Percentiles rank a stretch among this genome's conserved stretches.
These are phyloP conservation scores for Apeltes quadracus DNA, from an alignment of 2,113 vertebrate species.

Conservation along the genomic window DNA sequence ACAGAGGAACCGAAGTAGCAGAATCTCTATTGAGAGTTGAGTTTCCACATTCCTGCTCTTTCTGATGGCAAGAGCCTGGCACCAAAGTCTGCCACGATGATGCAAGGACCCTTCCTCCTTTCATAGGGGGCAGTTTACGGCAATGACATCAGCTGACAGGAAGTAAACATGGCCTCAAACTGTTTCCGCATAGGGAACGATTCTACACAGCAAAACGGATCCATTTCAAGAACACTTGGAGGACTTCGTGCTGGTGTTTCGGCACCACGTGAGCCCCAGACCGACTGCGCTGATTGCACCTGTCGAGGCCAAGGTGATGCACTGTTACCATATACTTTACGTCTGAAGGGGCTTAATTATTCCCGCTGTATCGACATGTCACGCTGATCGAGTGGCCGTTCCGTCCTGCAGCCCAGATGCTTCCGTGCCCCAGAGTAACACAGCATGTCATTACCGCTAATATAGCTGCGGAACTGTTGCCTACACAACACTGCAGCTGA, in stretches of 20 bases:
- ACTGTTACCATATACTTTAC: constrained; percentile 35
- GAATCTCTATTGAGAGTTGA: neutral
- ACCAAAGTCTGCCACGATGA: neutral
- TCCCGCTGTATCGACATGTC: constrained; percentile 3
- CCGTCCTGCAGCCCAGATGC: constrained; percentile 62
- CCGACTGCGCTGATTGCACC: neutral
- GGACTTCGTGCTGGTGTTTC: neutral
- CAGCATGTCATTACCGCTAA: constrained; percentile 77
- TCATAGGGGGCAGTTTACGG: neutral
- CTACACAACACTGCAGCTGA: constrained; percentile 32
- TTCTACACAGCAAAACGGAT: neutral
- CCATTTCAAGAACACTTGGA: neutral
- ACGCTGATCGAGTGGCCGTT: constrained; percentile 45
- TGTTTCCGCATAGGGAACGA: neutral
- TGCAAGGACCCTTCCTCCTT: neutral
- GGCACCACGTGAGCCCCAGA: neutral
- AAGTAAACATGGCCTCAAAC: neutral
- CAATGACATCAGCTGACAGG: neutral
- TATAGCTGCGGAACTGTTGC: constrained; percentile 64
- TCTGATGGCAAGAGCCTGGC: too few relatives aligned
- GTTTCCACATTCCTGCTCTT: neutral
- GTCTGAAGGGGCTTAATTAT: constrained; percentile 42
- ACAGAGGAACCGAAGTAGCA: neutral
- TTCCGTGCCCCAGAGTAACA: constrained; percentile 51
- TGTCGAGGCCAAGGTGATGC: neutral